These are phyloP conservation scores for Halictus rubicundus DNA, from an alignment of 1,140 invertebrate species.

Conservation along the genomic window DNA sequence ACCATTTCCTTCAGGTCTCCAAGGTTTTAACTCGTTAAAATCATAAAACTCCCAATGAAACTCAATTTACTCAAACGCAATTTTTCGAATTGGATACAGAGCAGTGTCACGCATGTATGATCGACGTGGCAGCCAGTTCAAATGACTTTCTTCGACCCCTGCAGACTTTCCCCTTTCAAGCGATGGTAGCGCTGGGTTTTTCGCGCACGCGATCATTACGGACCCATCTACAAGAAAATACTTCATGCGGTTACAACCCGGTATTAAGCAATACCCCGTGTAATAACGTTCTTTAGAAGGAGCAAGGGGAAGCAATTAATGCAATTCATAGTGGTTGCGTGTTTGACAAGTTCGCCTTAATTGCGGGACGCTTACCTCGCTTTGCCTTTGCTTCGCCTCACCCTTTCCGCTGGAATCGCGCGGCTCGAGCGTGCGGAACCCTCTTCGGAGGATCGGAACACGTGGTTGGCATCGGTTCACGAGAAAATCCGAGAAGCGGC, in stretches of 20 bases:
- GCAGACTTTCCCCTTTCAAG: too few species aligned
- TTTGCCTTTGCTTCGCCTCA: background rate
- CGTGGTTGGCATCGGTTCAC: slow-evolving; percentile 75
- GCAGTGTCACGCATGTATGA: too few species aligned
- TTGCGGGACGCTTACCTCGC: slow-evolving; percentile 33
- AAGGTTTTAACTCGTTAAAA: too few species aligned
- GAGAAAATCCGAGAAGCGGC: slow-evolving; percentile 64
- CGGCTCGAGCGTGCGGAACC: slow-evolving; percentile 55
- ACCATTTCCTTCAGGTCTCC: too few species aligned
- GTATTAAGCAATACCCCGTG: background rate
- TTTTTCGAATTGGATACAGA: too few species aligned
- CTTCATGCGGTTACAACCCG: background rate
- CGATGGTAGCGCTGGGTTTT: too few species aligned
- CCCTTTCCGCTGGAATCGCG: slow-evolving; percentile 42
- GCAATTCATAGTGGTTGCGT: slow-evolving; percentile 42
- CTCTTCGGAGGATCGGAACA: slow-evolving; percentile 62
- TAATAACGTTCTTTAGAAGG: background rate
- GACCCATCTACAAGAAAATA: too few species aligned
- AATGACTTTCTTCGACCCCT: too few species aligned
- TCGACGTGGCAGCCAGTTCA: too few species aligned
- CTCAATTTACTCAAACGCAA: too few species aligned
- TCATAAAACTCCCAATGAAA: too few species aligned
- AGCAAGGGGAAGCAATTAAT: slow-evolving; percentile 40
- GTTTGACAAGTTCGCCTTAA: slow-evolving; percentile 56
- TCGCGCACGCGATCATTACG: too few species aligned